Conservation (phyloP, 2,113 vertebrate genomes). For the Notiomystis cincta region DNA sequence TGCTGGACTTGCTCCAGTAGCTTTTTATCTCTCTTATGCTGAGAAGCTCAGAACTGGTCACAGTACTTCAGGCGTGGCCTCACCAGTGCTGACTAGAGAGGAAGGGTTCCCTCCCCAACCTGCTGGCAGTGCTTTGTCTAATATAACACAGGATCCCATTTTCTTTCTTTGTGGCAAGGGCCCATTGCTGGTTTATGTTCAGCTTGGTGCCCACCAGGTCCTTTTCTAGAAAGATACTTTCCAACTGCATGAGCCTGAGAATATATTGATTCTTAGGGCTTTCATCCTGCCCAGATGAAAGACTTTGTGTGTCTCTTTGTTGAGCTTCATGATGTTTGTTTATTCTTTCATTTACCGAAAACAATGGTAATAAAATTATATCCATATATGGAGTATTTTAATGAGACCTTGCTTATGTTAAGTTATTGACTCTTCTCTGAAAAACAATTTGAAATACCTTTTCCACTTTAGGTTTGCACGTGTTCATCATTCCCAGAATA, state of each 20-base stretch:
- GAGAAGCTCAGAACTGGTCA: neutral
- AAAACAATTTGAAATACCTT: neutral
- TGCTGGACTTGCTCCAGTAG: neutral
- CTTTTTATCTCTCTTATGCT: neutral
- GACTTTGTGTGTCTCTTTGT: neutral
- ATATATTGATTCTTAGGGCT: neutral
- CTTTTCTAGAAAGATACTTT: neutral
- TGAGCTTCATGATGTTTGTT: neutral
- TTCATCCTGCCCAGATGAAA: neutral
- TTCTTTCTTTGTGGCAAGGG: neutral
- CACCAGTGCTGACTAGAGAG: neutral
- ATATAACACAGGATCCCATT: neutral
- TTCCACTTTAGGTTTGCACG: neutral
- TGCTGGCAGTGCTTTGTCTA: neutral
- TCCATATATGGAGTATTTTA: neutral
- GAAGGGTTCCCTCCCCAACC: rapidly evolving
- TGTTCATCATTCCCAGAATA: neutral
- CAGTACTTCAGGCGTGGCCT: neutral
- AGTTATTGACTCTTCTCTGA: neutral
- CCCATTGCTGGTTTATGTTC: rapidly evolving
- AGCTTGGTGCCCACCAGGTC: neutral
- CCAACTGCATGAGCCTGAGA: neutral
- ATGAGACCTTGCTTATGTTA: neutral
- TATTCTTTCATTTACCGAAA: neutral
- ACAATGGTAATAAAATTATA: neutral